phyloP scores from a whole-genome alignment of 2,888 invertebrate genomes.

The Amiota communis region DNA sequence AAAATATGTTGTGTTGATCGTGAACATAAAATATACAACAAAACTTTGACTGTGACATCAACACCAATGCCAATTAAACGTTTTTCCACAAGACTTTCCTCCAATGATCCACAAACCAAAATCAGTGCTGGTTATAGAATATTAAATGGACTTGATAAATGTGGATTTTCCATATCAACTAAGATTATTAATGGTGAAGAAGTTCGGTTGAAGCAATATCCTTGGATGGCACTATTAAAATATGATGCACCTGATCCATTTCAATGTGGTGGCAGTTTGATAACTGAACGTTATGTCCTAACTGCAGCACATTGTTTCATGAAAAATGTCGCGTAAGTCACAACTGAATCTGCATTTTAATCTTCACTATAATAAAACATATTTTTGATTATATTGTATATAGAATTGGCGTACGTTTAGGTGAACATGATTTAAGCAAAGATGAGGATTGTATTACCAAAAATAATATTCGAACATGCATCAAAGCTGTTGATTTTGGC shows the following conservation, averaged over 20 bases:
- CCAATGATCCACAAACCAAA: neutral
- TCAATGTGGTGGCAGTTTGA: neutral
- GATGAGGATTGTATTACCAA: neutral
- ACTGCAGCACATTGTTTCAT: constrained; percentile 5
- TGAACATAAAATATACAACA: neutral
- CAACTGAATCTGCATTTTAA: too few species aligned
- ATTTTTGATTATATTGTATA: neutral
- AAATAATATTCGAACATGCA: neutral
- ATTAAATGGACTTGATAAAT: neutral
- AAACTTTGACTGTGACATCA: neutral
- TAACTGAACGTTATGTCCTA: neutral
- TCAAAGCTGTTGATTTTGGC: neutral
- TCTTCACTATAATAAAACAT: too few species aligned
- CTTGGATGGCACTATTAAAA: constrained; percentile 8
- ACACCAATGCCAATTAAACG: neutral
- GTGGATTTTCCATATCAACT: neutral
- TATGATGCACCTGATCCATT: neutral
- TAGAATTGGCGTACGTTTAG: constrained; percentile 3
- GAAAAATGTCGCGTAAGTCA: neutral
- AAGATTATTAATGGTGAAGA: neutral
- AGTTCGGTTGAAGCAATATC: neutral
- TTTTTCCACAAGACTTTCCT: too few species aligned
- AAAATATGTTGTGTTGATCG: neutral
- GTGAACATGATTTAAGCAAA: neutral
- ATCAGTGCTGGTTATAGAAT: neutral